A percentile compares a stretch with the other conserved stretches of the same genome.
phyloP scores from a whole-genome alignment of 1,140 invertebrate species.

The Drosophila bocki region DNA sequence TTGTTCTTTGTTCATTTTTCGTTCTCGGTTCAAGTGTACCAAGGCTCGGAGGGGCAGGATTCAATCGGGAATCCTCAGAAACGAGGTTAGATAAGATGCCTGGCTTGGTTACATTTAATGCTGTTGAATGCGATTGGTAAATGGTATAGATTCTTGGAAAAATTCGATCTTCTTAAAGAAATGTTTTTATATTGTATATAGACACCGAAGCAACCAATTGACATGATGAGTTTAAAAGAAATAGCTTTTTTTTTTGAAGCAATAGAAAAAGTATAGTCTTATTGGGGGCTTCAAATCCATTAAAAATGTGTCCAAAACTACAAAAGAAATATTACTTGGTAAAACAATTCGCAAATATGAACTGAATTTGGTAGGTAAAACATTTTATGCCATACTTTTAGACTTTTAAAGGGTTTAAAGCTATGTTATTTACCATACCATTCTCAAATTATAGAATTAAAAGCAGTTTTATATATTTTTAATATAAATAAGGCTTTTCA shows the following conservation, averaged over 20 bases:
- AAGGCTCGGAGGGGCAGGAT: neutral
- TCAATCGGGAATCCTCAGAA: conserved; percentile 8
- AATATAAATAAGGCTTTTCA: neutral
- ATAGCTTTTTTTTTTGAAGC: neutral
- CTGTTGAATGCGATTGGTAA: conserved; percentile 5
- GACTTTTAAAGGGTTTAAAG: neutral
- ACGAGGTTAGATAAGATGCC: neutral
- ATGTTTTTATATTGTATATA: neutral
- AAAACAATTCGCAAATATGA: no score
- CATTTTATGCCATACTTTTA: neutral
- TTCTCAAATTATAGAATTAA: no score
- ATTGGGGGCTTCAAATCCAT: no score
- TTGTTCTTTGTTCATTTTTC: conserved; percentile 14
- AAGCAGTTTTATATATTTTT: neutral
- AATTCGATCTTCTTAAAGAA: neutral
- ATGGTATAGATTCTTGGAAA: conserved; percentile 1
- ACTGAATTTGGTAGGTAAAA: no score
- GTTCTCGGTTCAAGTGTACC: conserved; percentile 25
- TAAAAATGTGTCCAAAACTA: no score
- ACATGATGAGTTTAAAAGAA: neutral
- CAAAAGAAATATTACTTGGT: no score
- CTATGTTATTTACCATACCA: no score
- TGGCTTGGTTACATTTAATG: neutral
- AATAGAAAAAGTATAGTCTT: no score
- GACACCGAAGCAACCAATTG: neutral